These are phyloP conservation scores for Channa striata DNA, from an alignment of 2,797 vertebrate species.

Conservation along the genomic window DNA sequence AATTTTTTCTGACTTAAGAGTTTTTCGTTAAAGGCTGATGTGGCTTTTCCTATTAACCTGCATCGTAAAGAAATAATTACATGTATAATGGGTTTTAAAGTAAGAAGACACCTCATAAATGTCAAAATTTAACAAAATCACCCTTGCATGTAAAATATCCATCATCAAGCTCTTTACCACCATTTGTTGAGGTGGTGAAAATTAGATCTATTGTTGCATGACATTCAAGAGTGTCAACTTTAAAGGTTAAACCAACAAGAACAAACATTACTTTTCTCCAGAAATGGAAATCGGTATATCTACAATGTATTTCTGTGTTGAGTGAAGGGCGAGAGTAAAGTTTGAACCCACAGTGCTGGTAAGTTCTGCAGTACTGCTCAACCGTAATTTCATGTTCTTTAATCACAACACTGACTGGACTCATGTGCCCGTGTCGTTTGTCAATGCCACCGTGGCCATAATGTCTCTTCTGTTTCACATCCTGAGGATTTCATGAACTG, in stretches of 20 bases:
- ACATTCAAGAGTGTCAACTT: not conserved
- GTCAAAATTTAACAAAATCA: not conserved
- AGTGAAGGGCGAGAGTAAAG: not conserved
- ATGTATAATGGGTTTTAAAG: not conserved
- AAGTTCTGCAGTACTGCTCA: too few relatives aligned
- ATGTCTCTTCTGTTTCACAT: constrained; percentile 3
- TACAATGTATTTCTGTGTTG: too few relatives aligned
- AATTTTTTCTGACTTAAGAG: constrained; percentile 32
- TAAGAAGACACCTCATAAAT: not conserved
- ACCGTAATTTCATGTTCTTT: too few relatives aligned
- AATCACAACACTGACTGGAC: too few relatives aligned
- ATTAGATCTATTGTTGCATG: not conserved
- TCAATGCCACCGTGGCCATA: not conserved
- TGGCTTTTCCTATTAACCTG: not conserved
- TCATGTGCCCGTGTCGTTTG: too few relatives aligned
- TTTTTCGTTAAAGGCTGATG: constrained; percentile 30
- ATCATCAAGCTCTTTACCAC: not conserved
- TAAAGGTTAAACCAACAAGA: not conserved
- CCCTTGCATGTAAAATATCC: not conserved
- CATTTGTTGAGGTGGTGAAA: not conserved
- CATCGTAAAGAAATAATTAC: constrained; percentile 7
- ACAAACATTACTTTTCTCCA: not conserved
- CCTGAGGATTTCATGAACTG: constrained; percentile 9
- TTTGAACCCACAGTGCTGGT: too few relatives aligned
- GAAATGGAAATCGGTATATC: too few relatives aligned